A percentile compares a stretch with the other conserved stretches of the same genome.
phyloP scores from a whole-genome alignment of 1,140 invertebrate genomes.

The Tenebrio molitor region DNA sequence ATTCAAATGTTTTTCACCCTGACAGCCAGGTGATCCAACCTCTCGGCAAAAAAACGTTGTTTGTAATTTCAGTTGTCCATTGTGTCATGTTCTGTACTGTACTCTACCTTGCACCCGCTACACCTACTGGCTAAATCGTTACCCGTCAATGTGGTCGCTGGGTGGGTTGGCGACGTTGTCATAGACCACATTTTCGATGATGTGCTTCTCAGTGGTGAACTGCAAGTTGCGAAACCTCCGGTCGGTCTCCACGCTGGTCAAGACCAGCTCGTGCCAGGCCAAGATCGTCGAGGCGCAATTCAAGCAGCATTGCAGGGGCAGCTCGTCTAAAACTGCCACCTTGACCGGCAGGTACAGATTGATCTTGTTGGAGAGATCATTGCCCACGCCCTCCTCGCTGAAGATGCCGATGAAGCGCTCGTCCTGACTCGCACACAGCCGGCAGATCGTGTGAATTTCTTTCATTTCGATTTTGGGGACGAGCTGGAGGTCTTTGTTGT shows the following conservation, averaged over 20 bases:
- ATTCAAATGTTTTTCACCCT: too few species aligned
- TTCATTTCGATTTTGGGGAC: slow-evolving; percentile 47
- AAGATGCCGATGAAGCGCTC: slow-evolving; percentile 71
- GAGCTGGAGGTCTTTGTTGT: slow-evolving; percentile 37
- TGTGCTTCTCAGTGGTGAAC: slow-evolving; percentile 52
- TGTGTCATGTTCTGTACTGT: too few species aligned
- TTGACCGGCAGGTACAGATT: slow-evolving; percentile 70
- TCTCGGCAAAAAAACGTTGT: too few species aligned
- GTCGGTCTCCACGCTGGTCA: slow-evolving; percentile 72
- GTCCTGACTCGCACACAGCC: slow-evolving; percentile 70
- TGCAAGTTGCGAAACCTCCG: slow-evolving; percentile 65
- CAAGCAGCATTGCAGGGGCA: slow-evolving; percentile 75
- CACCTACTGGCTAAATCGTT: too few species aligned
- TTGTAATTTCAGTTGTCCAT: too few species aligned
- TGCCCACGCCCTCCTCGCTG: slow-evolving; percentile 68
- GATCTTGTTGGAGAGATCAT: slow-evolving; percentile 70
- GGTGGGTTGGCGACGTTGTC: neutral
- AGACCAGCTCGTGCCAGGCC: slow-evolving; percentile 74
- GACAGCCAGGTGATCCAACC: too few species aligned
- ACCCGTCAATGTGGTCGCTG: slow-evolving; percentile 29
- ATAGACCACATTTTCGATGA: slow-evolving; percentile 6
- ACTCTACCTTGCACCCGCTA: too few species aligned
- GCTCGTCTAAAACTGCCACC: slow-evolving; percentile 70
- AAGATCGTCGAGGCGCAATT: slow-evolving; percentile 74
- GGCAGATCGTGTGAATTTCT: slow-evolving; percentile 62